Evolutionary conservation across 1,140 invertebrate genomes (phyloP).

Genomic region (Diabrotica undecimpunctata): DNA sequence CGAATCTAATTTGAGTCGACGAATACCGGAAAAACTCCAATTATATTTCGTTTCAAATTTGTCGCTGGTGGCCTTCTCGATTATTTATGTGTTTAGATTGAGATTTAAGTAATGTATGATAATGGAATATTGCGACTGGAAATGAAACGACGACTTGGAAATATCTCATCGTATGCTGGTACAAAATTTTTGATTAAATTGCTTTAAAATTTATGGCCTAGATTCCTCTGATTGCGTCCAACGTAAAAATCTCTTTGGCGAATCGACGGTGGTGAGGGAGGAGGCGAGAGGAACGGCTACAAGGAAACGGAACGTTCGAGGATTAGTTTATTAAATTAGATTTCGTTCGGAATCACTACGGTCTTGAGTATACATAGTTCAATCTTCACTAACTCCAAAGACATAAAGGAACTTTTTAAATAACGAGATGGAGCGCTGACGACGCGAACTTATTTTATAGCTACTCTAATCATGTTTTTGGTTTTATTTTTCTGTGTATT

Average conservation of each 20-base stretch:
- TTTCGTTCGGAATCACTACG: conserved; percentile 16
- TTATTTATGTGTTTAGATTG: conserved; percentile 36
- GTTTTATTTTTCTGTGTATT: too few relatives aligned
- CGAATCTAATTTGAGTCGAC: conserved; percentile 16
- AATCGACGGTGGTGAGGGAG: conserved; percentile 13
- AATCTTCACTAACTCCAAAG: neutral
- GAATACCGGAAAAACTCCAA: conserved; percentile 22
- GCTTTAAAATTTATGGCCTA: conserved; percentile 29
- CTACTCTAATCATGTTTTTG: too few relatives aligned
- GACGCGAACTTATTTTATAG: too few relatives aligned
- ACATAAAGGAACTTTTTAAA: too few relatives aligned
- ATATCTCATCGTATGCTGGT: conserved; percentile 22
- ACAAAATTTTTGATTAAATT: conserved; percentile 35
- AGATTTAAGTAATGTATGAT: conserved; percentile 33
- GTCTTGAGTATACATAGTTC: neutral
- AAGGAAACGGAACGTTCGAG: conserved; percentile 17
- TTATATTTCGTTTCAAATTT: conserved; percentile 24
- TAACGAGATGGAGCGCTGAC: too few relatives aligned
- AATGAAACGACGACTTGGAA: conserved; percentile 29
- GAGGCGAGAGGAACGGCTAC: conserved; percentile 1
- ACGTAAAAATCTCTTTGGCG: conserved; percentile 18
- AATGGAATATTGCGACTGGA: conserved; percentile 29
- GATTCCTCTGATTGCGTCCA: conserved; percentile 23
- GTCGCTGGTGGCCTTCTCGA: conserved; percentile 23
- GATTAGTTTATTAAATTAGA: conserved; percentile 23